These are phyloP conservation scores for Siphamia tubifer DNA, from an alignment of 2,113 vertebrate genomes.

Conservation along the genomic window DNA sequence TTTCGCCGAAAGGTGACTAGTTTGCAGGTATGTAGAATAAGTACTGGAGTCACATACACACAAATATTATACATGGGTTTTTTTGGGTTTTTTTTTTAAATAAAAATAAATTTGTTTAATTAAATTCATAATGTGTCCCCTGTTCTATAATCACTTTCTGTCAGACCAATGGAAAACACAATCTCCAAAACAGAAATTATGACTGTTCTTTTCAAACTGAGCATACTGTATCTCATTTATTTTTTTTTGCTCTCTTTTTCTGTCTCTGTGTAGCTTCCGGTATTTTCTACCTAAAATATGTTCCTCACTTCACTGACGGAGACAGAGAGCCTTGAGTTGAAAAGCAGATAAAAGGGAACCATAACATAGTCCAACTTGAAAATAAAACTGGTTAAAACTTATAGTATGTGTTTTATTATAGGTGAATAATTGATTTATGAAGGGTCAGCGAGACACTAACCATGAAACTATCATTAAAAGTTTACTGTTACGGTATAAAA, in stretches of 20 bases:
- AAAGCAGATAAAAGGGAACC: slow-evolving; percentile 3
- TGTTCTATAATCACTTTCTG: slow-evolving; percentile 7
- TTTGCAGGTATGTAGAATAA: too few relatives aligned
- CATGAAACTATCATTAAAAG: neutral
- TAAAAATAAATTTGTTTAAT: neutral
- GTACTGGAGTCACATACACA: too few relatives aligned
- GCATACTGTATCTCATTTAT: slow-evolving; percentile 32
- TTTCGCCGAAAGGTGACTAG: too few relatives aligned
- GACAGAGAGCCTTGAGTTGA: slow-evolving; percentile 16
- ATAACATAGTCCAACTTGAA: neutral
- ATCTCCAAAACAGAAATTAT: slow-evolving; percentile 20
- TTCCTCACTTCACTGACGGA: neutral
- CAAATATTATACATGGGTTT: too few relatives aligned
- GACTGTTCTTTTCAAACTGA: slow-evolving; percentile 19
- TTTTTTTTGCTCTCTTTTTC: slow-evolving; percentile 6
- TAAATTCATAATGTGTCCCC: neutral
- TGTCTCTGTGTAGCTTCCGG: neutral
- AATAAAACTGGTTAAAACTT: slow-evolving; percentile 1
- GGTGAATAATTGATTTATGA: neutral
- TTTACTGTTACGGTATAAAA: neutral
- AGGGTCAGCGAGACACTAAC: neutral
- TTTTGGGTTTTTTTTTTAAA: too few relatives aligned
- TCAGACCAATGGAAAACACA: too few relatives aligned
- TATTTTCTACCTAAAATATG: slow-evolving; percentile 13
- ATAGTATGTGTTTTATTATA: neutral